A percentile compares a stretch with the other conserved stretches of the same genome.
Conservation (phyloP, 1,140 invertebrate genomes). For the Tachypleus tridentatus region DNA sequence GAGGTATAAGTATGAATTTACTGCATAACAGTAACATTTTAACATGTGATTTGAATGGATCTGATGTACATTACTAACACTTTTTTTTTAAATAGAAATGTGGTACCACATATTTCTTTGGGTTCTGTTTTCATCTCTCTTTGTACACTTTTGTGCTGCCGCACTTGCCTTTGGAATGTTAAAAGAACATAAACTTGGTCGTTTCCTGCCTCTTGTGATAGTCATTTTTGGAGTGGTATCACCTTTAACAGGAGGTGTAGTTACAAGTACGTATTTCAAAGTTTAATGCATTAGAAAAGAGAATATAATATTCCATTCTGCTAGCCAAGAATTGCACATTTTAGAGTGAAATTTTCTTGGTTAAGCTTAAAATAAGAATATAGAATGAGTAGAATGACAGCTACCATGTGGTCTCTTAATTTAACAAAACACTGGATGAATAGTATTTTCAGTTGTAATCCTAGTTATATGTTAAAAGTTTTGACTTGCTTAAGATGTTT, state of each 20-base stretch:
- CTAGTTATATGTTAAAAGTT: neutral
- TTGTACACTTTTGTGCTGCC: constrained; percentile 82
- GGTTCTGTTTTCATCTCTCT: constrained; percentile 82
- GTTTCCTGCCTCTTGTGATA: constrained; percentile 75
- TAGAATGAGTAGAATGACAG: neutral
- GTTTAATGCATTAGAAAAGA: constrained; percentile 5
- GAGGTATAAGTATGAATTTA: no score
- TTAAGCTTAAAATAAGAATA: neutral
- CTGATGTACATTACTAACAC: no score
- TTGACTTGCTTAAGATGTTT: no score
- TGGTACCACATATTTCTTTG: constrained; percentile 92
- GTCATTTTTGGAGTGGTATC: constrained; percentile 73
- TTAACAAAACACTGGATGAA: neutral
- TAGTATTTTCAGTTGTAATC: neutral
- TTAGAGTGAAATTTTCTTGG: neutral
- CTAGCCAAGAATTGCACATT: neutral
- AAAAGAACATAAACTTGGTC: constrained; percentile 79
- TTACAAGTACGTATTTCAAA: constrained; percentile 49
- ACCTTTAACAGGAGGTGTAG: constrained; percentile 70
- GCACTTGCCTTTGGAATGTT: constrained; percentile 76
- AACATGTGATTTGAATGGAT: no score
- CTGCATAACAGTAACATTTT: no score
- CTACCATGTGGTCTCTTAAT: neutral
- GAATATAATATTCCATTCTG: neutral
- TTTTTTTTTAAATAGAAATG: constrained; percentile 55